These are phyloP conservation scores for Labeo rohita DNA, from an alignment of 2,113 vertebrate genomes.

Conservation along the genomic window DNA sequence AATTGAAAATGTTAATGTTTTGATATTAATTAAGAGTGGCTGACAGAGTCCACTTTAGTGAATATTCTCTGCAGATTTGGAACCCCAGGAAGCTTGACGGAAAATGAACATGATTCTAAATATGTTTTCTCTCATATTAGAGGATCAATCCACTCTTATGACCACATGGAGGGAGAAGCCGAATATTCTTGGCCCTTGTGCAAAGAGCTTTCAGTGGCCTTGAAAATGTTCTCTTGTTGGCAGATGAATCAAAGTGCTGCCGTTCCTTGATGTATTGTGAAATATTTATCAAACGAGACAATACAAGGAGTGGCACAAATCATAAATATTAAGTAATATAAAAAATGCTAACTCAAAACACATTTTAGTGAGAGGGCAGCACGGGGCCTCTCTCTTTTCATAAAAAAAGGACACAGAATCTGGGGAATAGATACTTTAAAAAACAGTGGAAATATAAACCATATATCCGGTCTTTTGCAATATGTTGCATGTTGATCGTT, in stretches of 20 bases:
- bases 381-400: constrained; percentile 48
- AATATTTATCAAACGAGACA: constrained; percentile 82
- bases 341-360: constrained; percentile 76
- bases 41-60: background rate
- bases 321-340: constrained; percentile 79
- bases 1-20: background rate
- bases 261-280: constrained; percentile 77
- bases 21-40: constrained; percentile 4
- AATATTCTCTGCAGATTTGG: constrained; percentile 45
- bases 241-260: constrained; percentile 75
- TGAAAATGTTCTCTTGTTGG: constrained; percentile 75
- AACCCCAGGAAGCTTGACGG: constrained; percentile 56
- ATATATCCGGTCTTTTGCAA: constrained; percentile 54
- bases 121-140: constrained; percentile 52
- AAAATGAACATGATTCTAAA: constrained; percentile 47
- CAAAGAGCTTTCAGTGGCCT: constrained; percentile 72
- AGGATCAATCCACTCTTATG: constrained; percentile 47
- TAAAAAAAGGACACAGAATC: constrained; percentile 46
- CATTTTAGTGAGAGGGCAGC: constrained; percentile 62
- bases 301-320: constrained; percentile 79
- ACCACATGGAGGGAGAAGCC: constrained; percentile 46
- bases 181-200: constrained; percentile 69
- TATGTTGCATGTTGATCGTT: constrained; percentile 63
- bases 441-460: constrained; percentile 59
- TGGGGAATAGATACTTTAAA: constrained; percentile 50